Conservation (phyloP, 2,888 invertebrate genomes). For the Rhingia campestris region DNA sequence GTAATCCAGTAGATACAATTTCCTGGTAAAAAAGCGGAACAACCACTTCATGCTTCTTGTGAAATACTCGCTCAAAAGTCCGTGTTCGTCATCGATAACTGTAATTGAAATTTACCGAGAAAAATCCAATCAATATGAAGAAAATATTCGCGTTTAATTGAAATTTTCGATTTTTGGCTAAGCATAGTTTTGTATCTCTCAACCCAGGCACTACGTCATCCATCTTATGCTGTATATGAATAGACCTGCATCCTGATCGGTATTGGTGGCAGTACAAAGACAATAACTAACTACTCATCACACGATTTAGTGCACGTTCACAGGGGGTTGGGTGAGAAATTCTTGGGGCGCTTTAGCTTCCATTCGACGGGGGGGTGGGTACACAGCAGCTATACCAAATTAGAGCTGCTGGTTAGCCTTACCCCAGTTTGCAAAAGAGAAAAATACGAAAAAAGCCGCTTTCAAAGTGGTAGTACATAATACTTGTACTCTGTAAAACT, state of each 20-base stretch:
- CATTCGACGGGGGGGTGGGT: constrained; percentile 29
- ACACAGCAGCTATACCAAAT: constrained; percentile 48
- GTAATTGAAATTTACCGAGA: constrained; percentile 27
- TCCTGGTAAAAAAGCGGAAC: constrained; percentile 35
- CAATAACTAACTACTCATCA: constrained; percentile 7
- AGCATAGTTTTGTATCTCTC: too few species aligned
- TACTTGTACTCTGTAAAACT: constrained; percentile 10
- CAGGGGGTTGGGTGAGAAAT: constrained; percentile 30
- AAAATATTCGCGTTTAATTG: neutral
- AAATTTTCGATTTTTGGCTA: constrained; percentile 6
- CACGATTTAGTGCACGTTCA: constrained; percentile 8
- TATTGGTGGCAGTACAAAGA: constrained; percentile 12
- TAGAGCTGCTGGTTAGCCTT: constrained; percentile 73
- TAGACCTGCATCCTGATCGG: neutral
- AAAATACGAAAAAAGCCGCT: constrained; percentile 33
- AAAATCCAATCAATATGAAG: neutral
- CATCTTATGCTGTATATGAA: too few species aligned
- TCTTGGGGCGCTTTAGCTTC: constrained; percentile 25
- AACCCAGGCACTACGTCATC: too few species aligned
- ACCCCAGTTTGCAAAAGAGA: constrained; percentile 61
- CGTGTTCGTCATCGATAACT: constrained; percentile 59
- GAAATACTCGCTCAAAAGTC: constrained; percentile 30
- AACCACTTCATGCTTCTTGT: constrained; percentile 20
- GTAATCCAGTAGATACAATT: constrained; percentile 1
- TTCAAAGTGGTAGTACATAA: constrained; percentile 52